These are phyloP conservation scores for Leptoteleia sp. DNA, from an alignment of 1,140 invertebrate genomes.

Conservation along the genomic window DNA sequence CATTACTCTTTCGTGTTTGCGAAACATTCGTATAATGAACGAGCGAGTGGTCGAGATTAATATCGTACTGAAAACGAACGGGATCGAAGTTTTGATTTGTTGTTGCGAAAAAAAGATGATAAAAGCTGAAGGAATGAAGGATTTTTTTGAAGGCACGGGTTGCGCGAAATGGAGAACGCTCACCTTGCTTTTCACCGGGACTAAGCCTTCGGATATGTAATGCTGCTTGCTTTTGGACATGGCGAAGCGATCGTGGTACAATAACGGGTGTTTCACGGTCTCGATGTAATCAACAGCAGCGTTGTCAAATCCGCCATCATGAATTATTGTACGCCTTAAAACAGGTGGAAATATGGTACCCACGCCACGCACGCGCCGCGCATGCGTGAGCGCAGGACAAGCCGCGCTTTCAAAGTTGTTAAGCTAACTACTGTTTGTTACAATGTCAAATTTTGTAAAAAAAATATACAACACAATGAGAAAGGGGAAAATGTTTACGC, in stretches of 20 bases:
- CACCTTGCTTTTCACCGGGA: slow-evolving; percentile 88
- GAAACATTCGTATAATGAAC: too few relatives aligned
- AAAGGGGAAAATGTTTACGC: too few relatives aligned
- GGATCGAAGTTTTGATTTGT: too few relatives aligned
- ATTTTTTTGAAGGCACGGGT: not conserved
- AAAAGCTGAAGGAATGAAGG: not conserved
- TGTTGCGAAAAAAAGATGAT: slow-evolving; percentile 6
- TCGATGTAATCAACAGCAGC: slow-evolving; percentile 28
- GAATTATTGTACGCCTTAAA: slow-evolving; percentile 55
- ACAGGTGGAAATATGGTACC: slow-evolving; percentile 56
- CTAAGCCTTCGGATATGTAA: slow-evolving; percentile 83
- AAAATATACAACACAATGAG: too few relatives aligned
- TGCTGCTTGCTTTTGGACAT: slow-evolving; percentile 87
- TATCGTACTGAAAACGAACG: too few relatives aligned
- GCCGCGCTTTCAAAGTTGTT: slow-evolving; percentile 12
- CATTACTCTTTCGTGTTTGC: too few relatives aligned
- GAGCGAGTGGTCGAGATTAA: too few relatives aligned
- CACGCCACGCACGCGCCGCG: slow-evolving; percentile 36
- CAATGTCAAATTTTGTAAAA: too few relatives aligned
- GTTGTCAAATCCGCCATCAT: slow-evolving; percentile 58
- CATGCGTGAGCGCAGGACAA: slow-evolving; percentile 11
- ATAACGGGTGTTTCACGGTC: slow-evolving; percentile 13
- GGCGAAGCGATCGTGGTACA: slow-evolving; percentile 29
- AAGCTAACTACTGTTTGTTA: too few relatives aligned
- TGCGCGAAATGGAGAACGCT: slow-evolving; percentile 59